Conservation (phyloP, 2,113 vertebrate species). For the Tetrao urogallus region DNA sequence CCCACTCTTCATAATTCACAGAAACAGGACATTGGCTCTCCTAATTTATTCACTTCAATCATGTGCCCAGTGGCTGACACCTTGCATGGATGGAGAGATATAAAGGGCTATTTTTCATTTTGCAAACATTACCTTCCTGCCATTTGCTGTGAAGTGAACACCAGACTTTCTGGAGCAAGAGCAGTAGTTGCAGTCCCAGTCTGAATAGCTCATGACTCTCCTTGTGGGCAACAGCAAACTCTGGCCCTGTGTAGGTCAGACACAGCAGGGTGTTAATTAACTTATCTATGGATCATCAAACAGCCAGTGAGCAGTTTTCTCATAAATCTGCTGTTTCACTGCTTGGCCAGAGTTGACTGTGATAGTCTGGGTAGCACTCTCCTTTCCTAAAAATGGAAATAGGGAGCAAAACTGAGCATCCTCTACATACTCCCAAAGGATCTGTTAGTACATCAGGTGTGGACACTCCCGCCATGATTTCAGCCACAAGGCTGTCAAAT, state of each 20-base stretch:
- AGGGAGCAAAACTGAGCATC: background rate
- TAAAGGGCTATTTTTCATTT: background rate
- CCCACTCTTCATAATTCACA: fast-evolving
- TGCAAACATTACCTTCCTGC: background rate
- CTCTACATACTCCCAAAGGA: fast-evolving
- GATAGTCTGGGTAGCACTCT: background rate
- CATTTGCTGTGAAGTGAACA: background rate
- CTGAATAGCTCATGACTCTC: fast-evolving
- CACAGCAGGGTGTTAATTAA: background rate
- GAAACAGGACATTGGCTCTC: background rate
- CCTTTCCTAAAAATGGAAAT: background rate
- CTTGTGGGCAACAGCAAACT: background rate
- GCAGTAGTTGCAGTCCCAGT: background rate
- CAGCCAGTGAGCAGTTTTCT: background rate
- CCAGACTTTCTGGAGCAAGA: background rate
- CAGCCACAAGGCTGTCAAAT: background rate
- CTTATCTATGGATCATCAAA: fast-evolving
- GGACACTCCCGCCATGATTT: background rate
- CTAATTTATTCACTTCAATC: background rate
- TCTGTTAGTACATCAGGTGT: background rate
- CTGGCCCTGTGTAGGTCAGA: background rate
- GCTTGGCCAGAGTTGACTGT: background rate
- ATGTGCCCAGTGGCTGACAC: background rate
- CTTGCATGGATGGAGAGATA: fast-evolving
- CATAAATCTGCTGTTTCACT: fast-evolving